A percentile compares a stretch with the other conserved stretches of the same genome.
Conservation (phyloP, 2,888 invertebrate genomes). For the Theristus sp. region DNA sequence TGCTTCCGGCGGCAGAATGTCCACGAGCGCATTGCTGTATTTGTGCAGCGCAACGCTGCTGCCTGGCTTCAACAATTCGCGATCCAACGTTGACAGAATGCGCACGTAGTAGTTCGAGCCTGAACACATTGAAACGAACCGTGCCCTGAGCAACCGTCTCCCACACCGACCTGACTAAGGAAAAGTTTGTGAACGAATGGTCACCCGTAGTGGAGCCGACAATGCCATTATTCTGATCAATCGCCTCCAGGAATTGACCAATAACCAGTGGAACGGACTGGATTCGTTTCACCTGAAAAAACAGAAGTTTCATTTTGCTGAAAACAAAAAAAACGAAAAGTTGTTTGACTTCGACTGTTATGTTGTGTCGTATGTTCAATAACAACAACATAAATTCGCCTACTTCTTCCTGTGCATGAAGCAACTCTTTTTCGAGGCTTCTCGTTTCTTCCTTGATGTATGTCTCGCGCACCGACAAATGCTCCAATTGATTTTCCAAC, state of each 20-base stretch:
- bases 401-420: constrained; percentile 67
- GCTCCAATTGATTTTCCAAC: constrained; percentile 84
- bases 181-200: too few species aligned
- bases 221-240: constrained; percentile 97
- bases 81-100: constrained; percentile 89
- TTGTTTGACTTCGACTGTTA: too few species aligned
- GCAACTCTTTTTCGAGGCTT: constrained; percentile 90
- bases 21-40: constrained; percentile 97
- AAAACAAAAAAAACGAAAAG: too few species aligned
- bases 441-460: constrained; percentile 98
- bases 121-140: constrained; percentile 23
- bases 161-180: too few species aligned
- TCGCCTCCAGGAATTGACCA: constrained; percentile 95
- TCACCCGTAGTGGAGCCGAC: constrained; percentile 81
- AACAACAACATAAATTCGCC: too few species aligned
- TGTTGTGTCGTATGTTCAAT: too few species aligned
- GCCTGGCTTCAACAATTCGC: constrained; percentile 87
- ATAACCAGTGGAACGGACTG: constrained; percentile 96
- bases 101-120: constrained; percentile 98
- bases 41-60: constrained; percentile 96
- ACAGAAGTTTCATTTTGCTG: too few species aligned
- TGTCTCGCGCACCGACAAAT: constrained; percentile 56
- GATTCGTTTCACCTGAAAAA: constrained; percentile 68
- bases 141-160: too few species aligned
- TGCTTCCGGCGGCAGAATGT: constrained; percentile 94